phyloP scores from a whole-genome alignment of 2,888 invertebrate species.

The Drosophila anomelani region DNA sequence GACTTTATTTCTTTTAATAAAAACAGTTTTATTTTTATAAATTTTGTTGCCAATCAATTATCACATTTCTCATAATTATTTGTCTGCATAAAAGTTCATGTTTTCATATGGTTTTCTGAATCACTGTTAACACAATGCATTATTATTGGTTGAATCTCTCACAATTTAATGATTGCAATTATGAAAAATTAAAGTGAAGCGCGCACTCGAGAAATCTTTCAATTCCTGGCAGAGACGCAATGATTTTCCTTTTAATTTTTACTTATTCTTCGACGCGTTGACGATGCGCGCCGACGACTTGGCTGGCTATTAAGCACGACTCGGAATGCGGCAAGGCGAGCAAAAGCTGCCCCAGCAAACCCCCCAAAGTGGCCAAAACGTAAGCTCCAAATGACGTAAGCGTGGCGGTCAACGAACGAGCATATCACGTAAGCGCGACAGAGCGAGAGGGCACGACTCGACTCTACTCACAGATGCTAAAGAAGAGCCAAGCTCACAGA shows the following conservation, averaged over 20 bases:
- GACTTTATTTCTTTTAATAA: neutral
- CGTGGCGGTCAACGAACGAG: slow-evolving; percentile 45
- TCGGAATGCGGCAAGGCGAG: slow-evolving; percentile 83
- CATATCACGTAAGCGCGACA: slow-evolving; percentile 59
- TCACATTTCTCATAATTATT: slow-evolving; percentile 2
- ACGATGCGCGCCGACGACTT: slow-evolving; percentile 72
- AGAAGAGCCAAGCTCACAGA: slow-evolving; percentile 45
- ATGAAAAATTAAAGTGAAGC: slow-evolving; percentile 17
- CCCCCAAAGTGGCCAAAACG: slow-evolving; percentile 57
- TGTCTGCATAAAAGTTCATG: neutral
- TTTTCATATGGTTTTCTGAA: neutral
- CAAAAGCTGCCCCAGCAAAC: slow-evolving; percentile 71
- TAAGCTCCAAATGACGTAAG: slow-evolving; percentile 57
- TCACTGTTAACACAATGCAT: slow-evolving; percentile 2
- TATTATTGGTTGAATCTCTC: neutral
- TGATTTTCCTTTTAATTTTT: slow-evolving; percentile 47
- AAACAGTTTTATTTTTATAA: neutral
- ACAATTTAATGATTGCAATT: slow-evolving; percentile 31
- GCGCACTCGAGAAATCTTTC: slow-evolving; percentile 39
- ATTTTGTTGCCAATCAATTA: neutral
- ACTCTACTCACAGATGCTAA: slow-evolving; percentile 52
- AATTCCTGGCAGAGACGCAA: slow-evolving; percentile 23
- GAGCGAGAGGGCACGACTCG: slow-evolving; percentile 49
- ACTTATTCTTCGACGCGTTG: slow-evolving; percentile 28
- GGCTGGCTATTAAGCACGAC: slow-evolving; percentile 84